A percentile compares a stretch with the other conserved stretches of the same genome.
phyloP scores from a whole-genome alignment of 2,113 vertebrate species.

The Cranoglanis bouderius region DNA sequence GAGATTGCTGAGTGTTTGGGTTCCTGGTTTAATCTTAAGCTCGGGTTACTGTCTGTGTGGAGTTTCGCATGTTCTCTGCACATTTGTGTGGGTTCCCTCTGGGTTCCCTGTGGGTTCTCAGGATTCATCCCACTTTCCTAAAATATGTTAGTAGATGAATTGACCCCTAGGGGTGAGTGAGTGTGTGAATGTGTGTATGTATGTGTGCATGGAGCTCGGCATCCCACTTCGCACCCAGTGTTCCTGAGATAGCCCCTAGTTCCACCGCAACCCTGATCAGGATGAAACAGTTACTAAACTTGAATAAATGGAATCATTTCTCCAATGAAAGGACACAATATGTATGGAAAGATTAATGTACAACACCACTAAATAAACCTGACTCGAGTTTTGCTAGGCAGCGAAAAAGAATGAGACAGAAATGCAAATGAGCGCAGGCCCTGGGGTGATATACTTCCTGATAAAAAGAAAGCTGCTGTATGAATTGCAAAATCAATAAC shows the following conservation, averaged over 20 bases:
- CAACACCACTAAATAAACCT: background rate
- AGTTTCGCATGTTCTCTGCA: background rate
- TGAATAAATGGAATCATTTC: background rate
- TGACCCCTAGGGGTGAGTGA: background rate
- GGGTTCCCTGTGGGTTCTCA: background rate
- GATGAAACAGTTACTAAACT: background rate
- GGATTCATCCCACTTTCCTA: background rate
- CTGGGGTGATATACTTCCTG: background rate
- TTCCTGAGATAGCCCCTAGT: background rate
- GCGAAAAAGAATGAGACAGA: background rate
- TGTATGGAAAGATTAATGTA: background rate
- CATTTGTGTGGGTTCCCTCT: background rate
- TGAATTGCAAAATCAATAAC: conserved; percentile 13
- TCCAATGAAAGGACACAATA: background rate
- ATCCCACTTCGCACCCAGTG: background rate
- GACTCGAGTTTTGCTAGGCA: background rate
- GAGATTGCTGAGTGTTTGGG: background rate
- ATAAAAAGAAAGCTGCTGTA: background rate
- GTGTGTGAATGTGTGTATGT: background rate
- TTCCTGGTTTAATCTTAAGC: background rate
- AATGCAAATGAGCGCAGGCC: conserved; percentile 7
- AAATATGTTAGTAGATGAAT: background rate
- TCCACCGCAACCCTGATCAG: background rate
- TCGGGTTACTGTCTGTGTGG: background rate
- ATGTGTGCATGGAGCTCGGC: background rate